Base-by-base conservation (phyloP, 2,113 vertebrate genomes). In the Mus pahari region DNA sequence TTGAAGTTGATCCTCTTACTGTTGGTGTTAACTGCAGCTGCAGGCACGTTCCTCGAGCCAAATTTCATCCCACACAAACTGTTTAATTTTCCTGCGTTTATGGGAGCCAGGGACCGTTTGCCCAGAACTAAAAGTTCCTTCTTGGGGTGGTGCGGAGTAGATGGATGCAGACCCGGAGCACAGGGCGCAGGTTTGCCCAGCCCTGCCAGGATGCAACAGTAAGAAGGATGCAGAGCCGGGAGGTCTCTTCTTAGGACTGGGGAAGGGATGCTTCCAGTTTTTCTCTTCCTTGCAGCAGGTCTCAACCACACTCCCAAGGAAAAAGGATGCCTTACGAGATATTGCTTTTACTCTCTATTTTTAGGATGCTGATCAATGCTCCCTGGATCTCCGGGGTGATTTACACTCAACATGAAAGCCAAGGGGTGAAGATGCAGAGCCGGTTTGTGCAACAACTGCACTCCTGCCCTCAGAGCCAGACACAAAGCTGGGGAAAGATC, bases 11-110 rank as follows among this genome's bases (percentile, higher is more conserved):
- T 99, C 98, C 98, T 98, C 98, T 98, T 99, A 99, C 97, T 77
- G 98, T 92, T 87, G 97, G 98, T 98, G 98, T 99, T 99, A 99
- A 98, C 98, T 86, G 98, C 99, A 99, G 99, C 99, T 98, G 98
- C 99, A 98, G 98, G 97, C 98, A 98, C 96, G 98, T 97, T 98
- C 73, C 90, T 36, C 2, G 45, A 95, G 93, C 95, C 97, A 92
- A 91, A 86, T 92, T 94, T 92, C 90, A 90, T 94, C 89, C 75
- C 92, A 22, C 84, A 97, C 50, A 5, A 91, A 90, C 93, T 96
- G 97, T 97, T 98, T 98, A 97, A 98, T 98, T 97, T 97, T 58
- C 83, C 26, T 1, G 84, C 17, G 81, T 91, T 94, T 84, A 92
- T 94, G 31, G 8, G 16, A 4, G 89, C 66, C 71, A 92, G 4